Base-by-base conservation (phyloP, 2,113 vertebrate genomes). In the Larimichthys polyactis region DNA sequence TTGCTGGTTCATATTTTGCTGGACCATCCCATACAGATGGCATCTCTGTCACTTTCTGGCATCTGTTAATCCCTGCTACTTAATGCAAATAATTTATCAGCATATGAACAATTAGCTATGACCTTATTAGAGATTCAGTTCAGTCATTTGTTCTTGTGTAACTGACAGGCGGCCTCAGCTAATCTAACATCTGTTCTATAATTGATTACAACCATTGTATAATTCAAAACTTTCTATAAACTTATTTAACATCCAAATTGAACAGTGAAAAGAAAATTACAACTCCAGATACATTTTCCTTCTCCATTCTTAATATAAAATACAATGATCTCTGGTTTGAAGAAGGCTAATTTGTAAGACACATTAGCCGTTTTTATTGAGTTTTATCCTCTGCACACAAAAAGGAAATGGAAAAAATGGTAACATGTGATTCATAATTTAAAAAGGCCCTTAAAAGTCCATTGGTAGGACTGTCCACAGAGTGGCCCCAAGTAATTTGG, bases 151-250 rank as follows among this genome's bases (percentile, higher is more conserved):
- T 79, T 83, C 43, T 80, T 63, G 36, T 84, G 29, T 79, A 76
- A 79, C 51, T 80, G 84, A 85, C 74, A 74, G 82, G 29, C 74
- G 55, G 65, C 48, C 64, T 71, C 48, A 54, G 71, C 77, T 87
- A 83, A 85, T 87, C 62, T 71, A 85, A 87, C 84, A 87, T 91
- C 78, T 91, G 75, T 59, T 88, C 51, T 36, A 85, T 83, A 72
- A 87, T 84, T 88, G 64, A 93, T 90, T 49, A 73, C 48, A 77
- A 59, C 62, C 75, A 78, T 71, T 86, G 71, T 80, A 73, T 90
- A 76, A 86, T 90, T 85, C 57, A 89, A 67, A 83, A 84, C 75
- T 87, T 87, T 71, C 49, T 71, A 66, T 68, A 74, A 90, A 84
- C 46, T 62, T 84, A 73, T 78, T 84, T 48, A 79, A 82, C 36